These are phyloP conservation scores for Chiridota heheva DNA, from an alignment of 35 echinoderm and acorn worm genomes.

Conservation along the genomic window DNA sequence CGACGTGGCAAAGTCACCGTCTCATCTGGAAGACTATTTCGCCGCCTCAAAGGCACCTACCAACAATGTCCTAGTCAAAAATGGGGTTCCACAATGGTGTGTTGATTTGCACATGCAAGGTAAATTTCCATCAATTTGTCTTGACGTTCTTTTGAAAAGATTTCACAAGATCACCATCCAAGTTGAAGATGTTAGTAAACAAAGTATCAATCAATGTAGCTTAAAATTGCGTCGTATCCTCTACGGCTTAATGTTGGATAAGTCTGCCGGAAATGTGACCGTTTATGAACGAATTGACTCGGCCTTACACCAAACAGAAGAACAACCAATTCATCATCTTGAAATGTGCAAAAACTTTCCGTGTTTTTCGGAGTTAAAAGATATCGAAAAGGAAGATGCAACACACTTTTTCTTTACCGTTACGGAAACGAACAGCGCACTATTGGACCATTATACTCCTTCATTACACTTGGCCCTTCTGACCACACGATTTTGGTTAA, in stretches of 20 bases:
- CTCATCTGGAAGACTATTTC: background rate
- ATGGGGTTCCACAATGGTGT: background rate
- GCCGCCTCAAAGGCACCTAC: background rate
- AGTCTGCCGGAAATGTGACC: slow-evolving; percentile 25
- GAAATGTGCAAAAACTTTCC: slow-evolving; percentile 2
- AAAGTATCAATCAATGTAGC: background rate
- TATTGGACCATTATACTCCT: slow-evolving; percentile 7
- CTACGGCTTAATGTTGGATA: slow-evolving; percentile 33
- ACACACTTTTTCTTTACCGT: background rate
- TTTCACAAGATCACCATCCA: background rate
- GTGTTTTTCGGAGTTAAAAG: background rate
- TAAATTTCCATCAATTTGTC: slow-evolving; percentile 12
- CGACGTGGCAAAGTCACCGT: background rate
- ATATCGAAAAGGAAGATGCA: slow-evolving; percentile 20
- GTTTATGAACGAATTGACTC: background rate
- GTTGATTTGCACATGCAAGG: background rate
- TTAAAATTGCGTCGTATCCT: slow-evolving; percentile 2
- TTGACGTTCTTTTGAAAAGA: slow-evolving; percentile 6
- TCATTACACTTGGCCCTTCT: slow-evolving; percentile 35
- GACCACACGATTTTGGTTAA: slow-evolving; percentile 32
- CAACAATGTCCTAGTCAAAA: background rate
- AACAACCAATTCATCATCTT: too few relatives aligned
- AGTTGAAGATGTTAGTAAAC: slow-evolving; percentile 19
- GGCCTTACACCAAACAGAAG: too few relatives aligned
- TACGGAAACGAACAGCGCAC: slow-evolving; percentile 1